phyloP scores from a whole-genome alignment of 2,797 vertebrate species.

The Chromis chromis region DNA sequence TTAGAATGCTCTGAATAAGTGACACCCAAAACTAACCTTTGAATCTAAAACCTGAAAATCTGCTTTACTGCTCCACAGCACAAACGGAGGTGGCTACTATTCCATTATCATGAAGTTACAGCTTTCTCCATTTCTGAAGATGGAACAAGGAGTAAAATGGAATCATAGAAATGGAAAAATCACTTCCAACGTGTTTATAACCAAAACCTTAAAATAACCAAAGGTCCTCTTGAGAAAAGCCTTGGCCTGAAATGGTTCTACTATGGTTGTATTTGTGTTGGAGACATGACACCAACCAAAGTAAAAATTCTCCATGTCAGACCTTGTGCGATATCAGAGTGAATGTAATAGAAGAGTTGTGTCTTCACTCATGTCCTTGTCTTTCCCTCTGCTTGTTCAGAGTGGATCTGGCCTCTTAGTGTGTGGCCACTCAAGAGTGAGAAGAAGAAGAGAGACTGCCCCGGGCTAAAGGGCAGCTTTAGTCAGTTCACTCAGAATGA shows the following conservation, averaged over 20 bases:
- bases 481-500: slow-evolving; percentile 72
- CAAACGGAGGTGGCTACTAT: not conserved
- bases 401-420: slow-evolving; percentile 75
- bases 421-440: slow-evolving; percentile 84
- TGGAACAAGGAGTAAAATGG: not conserved
- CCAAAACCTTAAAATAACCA: slow-evolving; percentile 10
- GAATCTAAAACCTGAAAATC: too few relatives aligned
- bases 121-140: not conserved
- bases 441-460: slow-evolving; percentile 79
- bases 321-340: slow-evolving; percentile 6
- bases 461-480: slow-evolving; percentile 81
- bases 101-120: not conserved
- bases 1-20: too few relatives aligned
- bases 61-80: too few relatives aligned
- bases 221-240: not conserved
- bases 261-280: not conserved
- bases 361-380: slow-evolving; percentile 51
- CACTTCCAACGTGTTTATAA: not conserved
- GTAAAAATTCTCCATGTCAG: not conserved
- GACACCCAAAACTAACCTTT: too few relatives aligned
- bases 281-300: not conserved
- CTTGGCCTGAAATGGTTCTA: not conserved
- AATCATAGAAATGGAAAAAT: slow-evolving; percentile 4
- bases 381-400: slow-evolving; percentile 58
- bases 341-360: slow-evolving; percentile 27